Evolutionary conservation across 2,888 invertebrate species (phyloP).

Genomic region (Drosophila prostipennis): DNA sequence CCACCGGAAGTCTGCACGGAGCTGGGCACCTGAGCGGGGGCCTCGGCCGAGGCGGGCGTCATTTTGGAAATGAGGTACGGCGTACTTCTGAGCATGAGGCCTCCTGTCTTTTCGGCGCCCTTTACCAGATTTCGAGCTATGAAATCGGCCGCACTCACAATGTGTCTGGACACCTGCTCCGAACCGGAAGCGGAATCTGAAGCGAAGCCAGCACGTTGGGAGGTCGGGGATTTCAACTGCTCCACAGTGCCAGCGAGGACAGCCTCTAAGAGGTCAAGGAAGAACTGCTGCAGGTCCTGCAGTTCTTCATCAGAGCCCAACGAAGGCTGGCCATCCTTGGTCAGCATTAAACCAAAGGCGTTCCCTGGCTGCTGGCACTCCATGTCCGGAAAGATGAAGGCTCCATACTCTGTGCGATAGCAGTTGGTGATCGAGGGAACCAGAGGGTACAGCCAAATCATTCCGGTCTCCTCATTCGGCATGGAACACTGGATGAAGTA

Average conservation of each 20-base stretch:
- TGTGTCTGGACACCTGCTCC: slow-evolving; percentile 80
- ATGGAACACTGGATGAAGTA: slow-evolving; percentile 81
- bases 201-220: slow-evolving; percentile 56
- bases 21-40: slow-evolving; percentile 84
- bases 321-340: slow-evolving; percentile 83
- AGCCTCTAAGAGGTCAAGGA: slow-evolving; percentile 86
- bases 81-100: slow-evolving; percentile 87
- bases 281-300: slow-evolving; percentile 78
- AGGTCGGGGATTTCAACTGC: slow-evolving; percentile 70
- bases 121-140: slow-evolving; percentile 88
- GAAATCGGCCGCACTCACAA: slow-evolving; percentile 87
- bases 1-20: slow-evolving; percentile 84
- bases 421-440: slow-evolving; percentile 89
- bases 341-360: slow-evolving; percentile 88
- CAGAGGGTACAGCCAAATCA: slow-evolving; percentile 89
- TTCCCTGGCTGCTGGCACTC: slow-evolving; percentile 85
- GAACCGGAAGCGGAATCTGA: slow-evolving; percentile 40
- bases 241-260: slow-evolving; percentile 86
- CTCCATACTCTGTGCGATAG: slow-evolving; percentile 88
- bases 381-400: slow-evolving; percentile 90
- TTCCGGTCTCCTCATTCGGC: slow-evolving; percentile 38
- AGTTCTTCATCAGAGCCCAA: slow-evolving; percentile 67
- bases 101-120: slow-evolving; percentile 88
- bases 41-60: slow-evolving; percentile 83
- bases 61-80: slow-evolving; percentile 87